Evolutionary conservation across 2,113 vertebrate genomes (phyloP).

Genomic region (Coregonus clupeaformis): DNA sequence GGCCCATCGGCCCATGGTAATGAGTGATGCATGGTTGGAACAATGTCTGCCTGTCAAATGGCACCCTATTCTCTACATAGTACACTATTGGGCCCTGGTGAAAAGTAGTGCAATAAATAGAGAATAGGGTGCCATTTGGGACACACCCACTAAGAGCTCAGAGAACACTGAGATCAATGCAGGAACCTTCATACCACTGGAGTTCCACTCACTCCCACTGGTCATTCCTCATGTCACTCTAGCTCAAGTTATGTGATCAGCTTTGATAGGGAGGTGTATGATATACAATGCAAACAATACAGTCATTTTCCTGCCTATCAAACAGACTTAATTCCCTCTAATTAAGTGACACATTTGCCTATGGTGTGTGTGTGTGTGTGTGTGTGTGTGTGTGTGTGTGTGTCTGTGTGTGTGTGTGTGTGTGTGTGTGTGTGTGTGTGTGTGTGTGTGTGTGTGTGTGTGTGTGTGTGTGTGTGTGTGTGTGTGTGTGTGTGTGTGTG

Average conservation of each 20-base stretch:
- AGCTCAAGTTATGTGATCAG: constrained; percentile 18
- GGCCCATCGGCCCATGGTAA: background rate
- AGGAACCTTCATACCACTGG: constrained; percentile 4
- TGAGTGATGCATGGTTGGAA: background rate
- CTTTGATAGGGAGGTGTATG: constrained; percentile 21
- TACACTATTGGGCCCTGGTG: no score
- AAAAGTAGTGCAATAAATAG: no score
- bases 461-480: no score
- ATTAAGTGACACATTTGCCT: constrained; percentile 48
- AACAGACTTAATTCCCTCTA: constrained; percentile 22
- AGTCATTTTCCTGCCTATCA: constrained; percentile 47
- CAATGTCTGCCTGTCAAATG: background rate
- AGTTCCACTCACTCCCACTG: constrained; percentile 5
- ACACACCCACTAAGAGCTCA: background rate
- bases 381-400: no score
- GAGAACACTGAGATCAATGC: constrained; percentile 18
- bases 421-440: no score
- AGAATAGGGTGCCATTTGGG: no score
- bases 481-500: no score
- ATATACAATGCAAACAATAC: constrained; percentile 38
- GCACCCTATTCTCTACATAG: no score
- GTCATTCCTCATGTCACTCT: constrained; percentile 32
- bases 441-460: no score
- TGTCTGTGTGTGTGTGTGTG: no score
- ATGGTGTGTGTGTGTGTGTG: background rate